Evolutionary conservation across 2,113 vertebrate genomes (phyloP).

Genomic region (Bujurquina vittata): DNA sequence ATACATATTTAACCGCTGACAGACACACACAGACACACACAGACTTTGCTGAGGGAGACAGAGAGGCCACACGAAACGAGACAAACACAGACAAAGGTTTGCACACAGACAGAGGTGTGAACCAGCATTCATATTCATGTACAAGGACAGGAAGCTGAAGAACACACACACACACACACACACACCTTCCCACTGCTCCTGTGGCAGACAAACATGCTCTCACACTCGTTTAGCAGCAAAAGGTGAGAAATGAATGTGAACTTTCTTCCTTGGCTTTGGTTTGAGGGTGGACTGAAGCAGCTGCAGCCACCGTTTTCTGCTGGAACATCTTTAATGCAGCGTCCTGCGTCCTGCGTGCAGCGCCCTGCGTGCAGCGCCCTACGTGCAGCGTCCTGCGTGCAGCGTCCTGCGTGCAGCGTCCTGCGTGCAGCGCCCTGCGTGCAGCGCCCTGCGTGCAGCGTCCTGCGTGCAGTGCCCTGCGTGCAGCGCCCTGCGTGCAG

Average conservation of each 20-base stretch:
- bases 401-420: no score
- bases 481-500: no score
- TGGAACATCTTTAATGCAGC: no score
- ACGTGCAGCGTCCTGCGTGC: no score
- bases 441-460: no score
- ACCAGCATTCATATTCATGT: conserved; percentile 19
- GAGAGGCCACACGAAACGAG: conserved; percentile 11
- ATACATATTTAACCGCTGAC: conserved; percentile 17
- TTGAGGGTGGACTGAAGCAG: fast-evolving
- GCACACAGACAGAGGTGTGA: conserved; percentile 36
- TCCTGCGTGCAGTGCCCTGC: no score
- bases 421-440: no score
- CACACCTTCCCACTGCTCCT: background rate
- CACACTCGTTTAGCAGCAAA: background rate
- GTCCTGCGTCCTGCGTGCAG: no score
- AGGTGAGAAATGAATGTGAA: background rate
- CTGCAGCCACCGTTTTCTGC: no score
- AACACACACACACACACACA: background rate
- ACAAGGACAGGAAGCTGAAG: conserved; percentile 8
- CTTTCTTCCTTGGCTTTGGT: background rate
- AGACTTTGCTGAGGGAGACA: background rate
- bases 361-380: no score
- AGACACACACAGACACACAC: conserved; percentile 17
- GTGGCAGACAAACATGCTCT: background rate
- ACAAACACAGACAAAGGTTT: conserved; percentile 6